These are phyloP conservation scores for Drosophila vallismaia DNA, from an alignment of 2,888 invertebrate species.

Conservation along the genomic window DNA sequence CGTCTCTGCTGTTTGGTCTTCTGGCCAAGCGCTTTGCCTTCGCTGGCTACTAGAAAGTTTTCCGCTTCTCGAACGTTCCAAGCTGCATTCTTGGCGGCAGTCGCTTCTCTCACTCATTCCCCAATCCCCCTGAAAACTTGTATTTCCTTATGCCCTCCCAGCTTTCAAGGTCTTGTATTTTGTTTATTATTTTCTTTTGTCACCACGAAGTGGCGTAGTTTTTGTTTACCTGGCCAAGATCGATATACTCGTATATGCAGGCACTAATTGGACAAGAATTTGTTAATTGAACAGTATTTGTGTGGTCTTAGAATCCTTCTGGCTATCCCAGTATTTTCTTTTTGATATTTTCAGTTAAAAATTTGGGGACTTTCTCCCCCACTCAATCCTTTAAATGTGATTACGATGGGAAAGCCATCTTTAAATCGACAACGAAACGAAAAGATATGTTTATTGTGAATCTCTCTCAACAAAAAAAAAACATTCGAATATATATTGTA, in stretches of 20 bases:
- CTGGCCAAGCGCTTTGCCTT: constrained; percentile 14
- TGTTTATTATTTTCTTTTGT: constrained; percentile 11
- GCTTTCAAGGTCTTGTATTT: constrained; percentile 1
- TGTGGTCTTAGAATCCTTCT: neutral
- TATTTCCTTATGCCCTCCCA: neutral
- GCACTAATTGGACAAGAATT: constrained; percentile 34
- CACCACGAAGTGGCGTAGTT: neutral
- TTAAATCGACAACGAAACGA: neutral
- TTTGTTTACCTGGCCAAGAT: constrained; percentile 23
- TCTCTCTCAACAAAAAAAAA: constrained; percentile 10
- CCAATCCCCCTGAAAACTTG: neutral
- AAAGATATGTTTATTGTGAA: constrained; percentile 12
- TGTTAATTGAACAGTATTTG: constrained; percentile 27
- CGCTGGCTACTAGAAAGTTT: constrained; percentile 10
- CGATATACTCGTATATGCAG: constrained; percentile 22
- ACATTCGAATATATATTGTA: constrained; percentile 34
- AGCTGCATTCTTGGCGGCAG: constrained; percentile 6
- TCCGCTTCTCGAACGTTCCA: constrained; percentile 22
- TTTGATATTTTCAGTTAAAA: neutral
- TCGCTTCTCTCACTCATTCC: neutral
- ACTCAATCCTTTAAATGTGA: constrained; percentile 31
- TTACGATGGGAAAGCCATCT: constrained; percentile 18
- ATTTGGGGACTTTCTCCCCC: too few relatives aligned
- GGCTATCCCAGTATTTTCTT: constrained; percentile 3
- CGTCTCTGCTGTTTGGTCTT: neutral